Conservation (phyloP, 2,113 vertebrate species). For the Chaenocephalus aceratus region DNA sequence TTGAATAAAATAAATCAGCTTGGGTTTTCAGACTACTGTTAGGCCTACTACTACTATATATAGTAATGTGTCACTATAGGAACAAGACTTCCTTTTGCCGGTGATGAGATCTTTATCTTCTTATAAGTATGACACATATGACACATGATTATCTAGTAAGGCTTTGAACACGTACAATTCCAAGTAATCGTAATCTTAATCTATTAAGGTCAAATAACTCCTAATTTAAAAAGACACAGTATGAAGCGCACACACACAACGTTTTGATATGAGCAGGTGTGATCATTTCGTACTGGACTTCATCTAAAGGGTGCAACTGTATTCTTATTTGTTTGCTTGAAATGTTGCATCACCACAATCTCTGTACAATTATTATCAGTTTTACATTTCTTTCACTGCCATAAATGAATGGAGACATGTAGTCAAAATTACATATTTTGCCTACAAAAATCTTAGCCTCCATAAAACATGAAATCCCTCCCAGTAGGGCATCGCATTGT, state of each 20-base stretch:
- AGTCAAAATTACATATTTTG: not conserved
- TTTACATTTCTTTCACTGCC: not conserved
- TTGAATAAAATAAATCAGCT: too few species aligned
- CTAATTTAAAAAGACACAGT: not conserved
- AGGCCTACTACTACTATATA: too few species aligned
- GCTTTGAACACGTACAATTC: not conserved
- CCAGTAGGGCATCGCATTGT: not conserved
- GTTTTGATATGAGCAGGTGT: not conserved
- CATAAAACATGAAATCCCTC: not conserved
- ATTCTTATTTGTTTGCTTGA: not conserved
- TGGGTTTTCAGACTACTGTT: not conserved
- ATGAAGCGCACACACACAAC: not conserved
- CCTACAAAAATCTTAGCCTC: not conserved
- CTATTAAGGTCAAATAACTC: not conserved
- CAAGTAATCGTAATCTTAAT: not conserved
- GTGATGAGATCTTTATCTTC: slow-evolving; percentile 23
- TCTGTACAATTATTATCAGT: not conserved
- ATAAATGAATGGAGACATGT: not conserved
- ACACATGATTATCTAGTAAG: not conserved
- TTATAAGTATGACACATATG: not conserved
- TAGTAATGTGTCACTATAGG: not conserved
- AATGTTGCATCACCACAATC: not conserved
- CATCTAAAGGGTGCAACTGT: not conserved
- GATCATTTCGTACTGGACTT: not conserved
- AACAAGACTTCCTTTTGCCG: slow-evolving; percentile 33